Evolutionary conservation across 2,797 vertebrate species (phyloP).

Genomic region (Psittacula echo): DNA sequence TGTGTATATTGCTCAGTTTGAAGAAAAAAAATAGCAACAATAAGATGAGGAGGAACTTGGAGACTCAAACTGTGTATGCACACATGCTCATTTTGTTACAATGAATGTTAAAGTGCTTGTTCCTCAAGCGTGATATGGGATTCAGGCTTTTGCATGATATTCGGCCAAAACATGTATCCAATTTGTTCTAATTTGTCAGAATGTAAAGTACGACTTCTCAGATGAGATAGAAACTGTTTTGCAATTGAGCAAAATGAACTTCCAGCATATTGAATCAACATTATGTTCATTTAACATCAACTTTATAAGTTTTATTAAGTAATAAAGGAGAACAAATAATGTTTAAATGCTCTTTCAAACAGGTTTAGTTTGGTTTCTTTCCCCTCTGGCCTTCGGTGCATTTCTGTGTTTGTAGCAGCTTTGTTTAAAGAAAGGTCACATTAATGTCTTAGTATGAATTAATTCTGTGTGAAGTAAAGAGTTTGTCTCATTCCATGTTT

Average conservation of each 20-base stretch:
- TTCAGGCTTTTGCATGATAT: background rate
- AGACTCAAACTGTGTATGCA: background rate
- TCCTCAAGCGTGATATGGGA: background rate
- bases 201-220: background rate
- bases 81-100: background rate
- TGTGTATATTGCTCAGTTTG: background rate
- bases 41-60: background rate
- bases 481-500: background rate
- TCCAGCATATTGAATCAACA: background rate
- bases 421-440: background rate
- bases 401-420: background rate
- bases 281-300: background rate
- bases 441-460: background rate
- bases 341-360: background rate
- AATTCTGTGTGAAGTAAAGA: background rate
- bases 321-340: background rate
- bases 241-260: background rate
- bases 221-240: background rate
- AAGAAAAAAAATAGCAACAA: background rate
- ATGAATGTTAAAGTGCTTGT: background rate
- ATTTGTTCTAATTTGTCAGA: background rate
- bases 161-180: background rate
- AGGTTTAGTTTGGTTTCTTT: background rate
- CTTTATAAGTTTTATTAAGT: background rate
- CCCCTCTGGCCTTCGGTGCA: accelerated